phyloP scores from a whole-genome alignment of 2,888 invertebrate species.

The Metacarcinus magister region DNA sequence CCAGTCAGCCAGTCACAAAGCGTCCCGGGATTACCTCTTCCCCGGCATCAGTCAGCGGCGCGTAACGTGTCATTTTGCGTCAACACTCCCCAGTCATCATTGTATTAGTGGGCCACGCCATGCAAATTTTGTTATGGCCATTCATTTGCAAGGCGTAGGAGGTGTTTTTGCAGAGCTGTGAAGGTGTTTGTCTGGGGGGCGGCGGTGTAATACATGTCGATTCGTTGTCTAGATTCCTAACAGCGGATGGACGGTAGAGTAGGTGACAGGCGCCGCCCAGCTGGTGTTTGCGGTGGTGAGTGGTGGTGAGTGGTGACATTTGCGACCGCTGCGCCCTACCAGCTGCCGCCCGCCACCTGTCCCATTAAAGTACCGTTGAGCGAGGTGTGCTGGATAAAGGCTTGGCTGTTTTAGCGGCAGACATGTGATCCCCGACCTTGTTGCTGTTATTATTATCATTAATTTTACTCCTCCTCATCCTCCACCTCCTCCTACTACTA shows the following conservation, averaged over 20 bases:
- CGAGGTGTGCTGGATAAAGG: neutral
- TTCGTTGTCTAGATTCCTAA: constrained; percentile 10
- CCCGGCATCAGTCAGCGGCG: constrained; percentile 66
- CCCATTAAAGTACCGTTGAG: neutral
- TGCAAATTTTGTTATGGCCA: constrained; percentile 68
- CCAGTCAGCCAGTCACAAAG: constrained; percentile 67
- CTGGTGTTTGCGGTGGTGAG: neutral
- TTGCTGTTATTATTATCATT: neutral
- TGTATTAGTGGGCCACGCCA: constrained; percentile 68
- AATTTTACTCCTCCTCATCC: neutral
- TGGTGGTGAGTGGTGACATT: constrained; percentile 21
- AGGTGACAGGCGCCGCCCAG: neutral
- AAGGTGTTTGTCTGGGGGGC: constrained; percentile 38
- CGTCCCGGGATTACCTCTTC: constrained; percentile 53
- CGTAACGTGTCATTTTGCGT: constrained; percentile 69
- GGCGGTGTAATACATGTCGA: neutral
- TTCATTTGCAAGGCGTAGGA: constrained; percentile 61
- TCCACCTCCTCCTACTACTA: neutral
- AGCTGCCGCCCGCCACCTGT: neutral
- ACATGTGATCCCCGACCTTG: neutral
- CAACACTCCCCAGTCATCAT: constrained; percentile 69
- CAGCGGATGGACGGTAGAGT: neutral
- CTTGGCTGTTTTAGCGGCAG: neutral
- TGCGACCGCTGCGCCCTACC: neutral
- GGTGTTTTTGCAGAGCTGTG: constrained; percentile 58